Evolutionary conservation across 2,888 invertebrate species (phyloP).

Genomic region (Mystacides longicornis): DNA sequence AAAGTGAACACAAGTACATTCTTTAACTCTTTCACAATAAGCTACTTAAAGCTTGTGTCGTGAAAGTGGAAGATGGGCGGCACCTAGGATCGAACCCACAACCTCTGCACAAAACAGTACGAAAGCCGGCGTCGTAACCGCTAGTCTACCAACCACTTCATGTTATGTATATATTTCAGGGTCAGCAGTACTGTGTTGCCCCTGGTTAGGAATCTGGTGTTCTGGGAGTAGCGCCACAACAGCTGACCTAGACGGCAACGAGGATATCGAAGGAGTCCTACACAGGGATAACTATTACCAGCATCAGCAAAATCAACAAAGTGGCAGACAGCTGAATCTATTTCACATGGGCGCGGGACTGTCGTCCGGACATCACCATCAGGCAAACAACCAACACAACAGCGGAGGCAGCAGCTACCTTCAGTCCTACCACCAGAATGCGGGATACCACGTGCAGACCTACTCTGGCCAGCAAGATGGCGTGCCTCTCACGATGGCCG

Average conservation of each 20-base stretch:
- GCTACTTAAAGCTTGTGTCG: no score
- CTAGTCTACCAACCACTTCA: no score
- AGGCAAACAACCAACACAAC: background rate
- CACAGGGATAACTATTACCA: background rate
- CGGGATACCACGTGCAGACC: slow-evolving; percentile 21
- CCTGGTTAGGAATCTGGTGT: slow-evolving; percentile 25
- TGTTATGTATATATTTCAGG: slow-evolving; percentile 10
- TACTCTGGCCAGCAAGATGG: slow-evolving; percentile 34
- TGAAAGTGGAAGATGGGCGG: no score
- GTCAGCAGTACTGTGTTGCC: slow-evolving; percentile 24
- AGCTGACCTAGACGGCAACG: background rate
- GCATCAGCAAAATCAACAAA: background rate
- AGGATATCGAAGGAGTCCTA: background rate
- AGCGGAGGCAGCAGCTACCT: slow-evolving; percentile 4
- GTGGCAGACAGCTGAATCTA: background rate
- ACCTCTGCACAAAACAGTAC: no score
- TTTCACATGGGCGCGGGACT: slow-evolving; percentile 28
- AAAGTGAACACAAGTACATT: no score
- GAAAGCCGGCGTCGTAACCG: no score
- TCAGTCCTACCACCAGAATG: slow-evolving; percentile 30
- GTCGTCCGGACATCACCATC: slow-evolving; percentile 24
- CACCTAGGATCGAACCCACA: no score
- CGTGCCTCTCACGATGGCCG: slow-evolving; percentile 45
- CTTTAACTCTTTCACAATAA: no score
- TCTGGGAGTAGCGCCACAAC: slow-evolving; percentile 19